These are phyloP conservation scores for Toxostoma redivivum DNA, from an alignment of 2,113 vertebrate genomes.

Conservation along the genomic window DNA sequence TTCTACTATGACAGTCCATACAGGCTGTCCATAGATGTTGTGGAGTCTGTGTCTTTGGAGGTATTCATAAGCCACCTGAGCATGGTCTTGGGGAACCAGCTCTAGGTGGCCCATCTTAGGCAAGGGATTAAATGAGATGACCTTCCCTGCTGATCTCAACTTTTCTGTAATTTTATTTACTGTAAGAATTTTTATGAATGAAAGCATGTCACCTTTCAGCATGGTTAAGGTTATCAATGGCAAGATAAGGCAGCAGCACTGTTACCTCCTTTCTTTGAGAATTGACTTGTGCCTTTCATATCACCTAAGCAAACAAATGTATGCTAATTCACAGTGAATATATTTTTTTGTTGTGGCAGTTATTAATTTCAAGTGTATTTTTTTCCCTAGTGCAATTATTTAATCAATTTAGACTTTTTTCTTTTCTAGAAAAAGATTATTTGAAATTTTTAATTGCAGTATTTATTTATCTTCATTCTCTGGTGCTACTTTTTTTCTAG, in stretches of 20 bases:
- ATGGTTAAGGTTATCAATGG: background rate
- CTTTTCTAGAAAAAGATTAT: background rate
- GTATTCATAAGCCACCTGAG: background rate
- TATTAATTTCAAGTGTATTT: background rate
- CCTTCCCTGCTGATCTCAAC: background rate
- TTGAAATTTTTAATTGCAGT: background rate
- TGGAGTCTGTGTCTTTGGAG: background rate
- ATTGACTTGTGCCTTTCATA: background rate
- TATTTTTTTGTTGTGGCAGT: background rate
- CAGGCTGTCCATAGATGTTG: background rate
- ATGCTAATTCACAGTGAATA: background rate
- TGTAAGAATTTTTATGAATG: background rate
- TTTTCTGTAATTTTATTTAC: background rate
- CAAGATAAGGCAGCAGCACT: background rate
- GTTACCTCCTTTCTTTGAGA: background rate
- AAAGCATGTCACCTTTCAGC: background rate
- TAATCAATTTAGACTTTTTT: background rate
- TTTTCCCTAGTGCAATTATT: background rate
- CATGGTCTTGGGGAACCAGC: background rate
- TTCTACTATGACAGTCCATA: background rate
- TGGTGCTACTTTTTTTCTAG: background rate
- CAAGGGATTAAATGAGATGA: background rate
- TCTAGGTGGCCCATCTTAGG: background rate
- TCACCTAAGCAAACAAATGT: background rate
- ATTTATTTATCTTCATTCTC: background rate